Percentiles rank a stretch among this genome's conserved stretches.
These are phyloP conservation scores for Wasmannia auropunctata DNA, from an alignment of 1,140 invertebrate genomes.

Conservation along the genomic window DNA sequence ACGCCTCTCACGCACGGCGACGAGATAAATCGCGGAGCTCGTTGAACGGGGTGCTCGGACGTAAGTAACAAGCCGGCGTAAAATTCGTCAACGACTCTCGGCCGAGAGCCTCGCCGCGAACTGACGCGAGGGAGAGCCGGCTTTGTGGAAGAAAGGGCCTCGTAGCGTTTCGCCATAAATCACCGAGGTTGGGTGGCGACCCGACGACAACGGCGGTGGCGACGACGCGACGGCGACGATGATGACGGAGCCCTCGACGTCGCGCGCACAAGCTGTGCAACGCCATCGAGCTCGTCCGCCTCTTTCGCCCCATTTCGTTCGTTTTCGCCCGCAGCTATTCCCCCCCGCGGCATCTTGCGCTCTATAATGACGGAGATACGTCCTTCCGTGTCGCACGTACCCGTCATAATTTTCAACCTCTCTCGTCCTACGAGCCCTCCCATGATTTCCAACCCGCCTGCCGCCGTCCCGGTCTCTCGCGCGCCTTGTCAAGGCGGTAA, in stretches of 20 bases:
- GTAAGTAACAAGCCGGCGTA: constrained; percentile 52
- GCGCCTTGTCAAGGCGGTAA: constrained; percentile 38
- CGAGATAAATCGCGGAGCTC: constrained; percentile 53
- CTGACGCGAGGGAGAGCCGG: background rate
- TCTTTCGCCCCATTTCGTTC: constrained; percentile 48
- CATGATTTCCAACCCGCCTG: constrained; percentile 47
- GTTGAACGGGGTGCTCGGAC: constrained; percentile 27
- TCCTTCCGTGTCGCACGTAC: constrained; percentile 63
- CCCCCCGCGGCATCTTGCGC: constrained; percentile 46
- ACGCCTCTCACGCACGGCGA: constrained; percentile 11
- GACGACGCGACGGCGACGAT: constrained; percentile 37
- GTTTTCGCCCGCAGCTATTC: constrained; percentile 42
- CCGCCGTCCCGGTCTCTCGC: constrained; percentile 33
- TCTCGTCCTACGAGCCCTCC: constrained; percentile 27
- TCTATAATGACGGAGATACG: constrained; percentile 57
- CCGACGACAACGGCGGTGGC: constrained; percentile 33
- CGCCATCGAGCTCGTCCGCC: constrained; percentile 20
- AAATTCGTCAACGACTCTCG: constrained; percentile 42
- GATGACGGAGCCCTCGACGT: constrained; percentile 55
- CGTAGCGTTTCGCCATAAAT: constrained; percentile 43
- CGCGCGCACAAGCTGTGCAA: constrained; percentile 34
- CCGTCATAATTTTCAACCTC: constrained; percentile 70
- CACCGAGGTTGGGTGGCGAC: constrained; percentile 8
- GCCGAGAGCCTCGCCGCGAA: background rate
- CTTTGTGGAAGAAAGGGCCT: constrained; percentile 24